Conservation (phyloP, 53 echinoderm and acorn worm species). For the Mesocentrotus franciscanus region DNA sequence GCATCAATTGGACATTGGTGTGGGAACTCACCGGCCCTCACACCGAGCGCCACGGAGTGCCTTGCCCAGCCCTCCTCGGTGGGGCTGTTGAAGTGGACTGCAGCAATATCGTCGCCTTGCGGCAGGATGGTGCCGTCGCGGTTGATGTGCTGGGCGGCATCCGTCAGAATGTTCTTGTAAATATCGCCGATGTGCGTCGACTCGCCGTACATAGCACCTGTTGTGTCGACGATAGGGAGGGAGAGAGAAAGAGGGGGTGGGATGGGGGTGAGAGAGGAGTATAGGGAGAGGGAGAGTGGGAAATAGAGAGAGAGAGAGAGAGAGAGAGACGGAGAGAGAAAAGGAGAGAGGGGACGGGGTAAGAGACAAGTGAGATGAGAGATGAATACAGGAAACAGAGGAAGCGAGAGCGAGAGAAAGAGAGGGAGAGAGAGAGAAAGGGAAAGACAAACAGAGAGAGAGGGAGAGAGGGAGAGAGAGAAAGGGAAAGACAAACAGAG, state of each 20-base stretch:
- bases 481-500: not conserved
- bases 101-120: conserved; percentile 50
- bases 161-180: conserved; percentile 86
- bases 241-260: not conserved
- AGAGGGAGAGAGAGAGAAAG: not conserved
- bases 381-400: not conserved
- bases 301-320: not conserved
- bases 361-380: not conserved
- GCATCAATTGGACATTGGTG: not conserved
- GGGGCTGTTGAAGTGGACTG: conserved; percentile 65
- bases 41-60: conserved; percentile 40
- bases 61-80: conserved; percentile 30
- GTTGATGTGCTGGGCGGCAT: conserved; percentile 85
- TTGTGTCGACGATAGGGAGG: not conserved
- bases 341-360: not conserved
- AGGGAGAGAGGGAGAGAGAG: not conserved
- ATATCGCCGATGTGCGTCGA: conserved; percentile 72
- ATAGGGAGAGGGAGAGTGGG: too few species aligned
- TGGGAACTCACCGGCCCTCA: conserved; percentile 35
- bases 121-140: conserved; percentile 59
- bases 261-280: not conserved
- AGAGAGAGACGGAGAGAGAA: not conserved
- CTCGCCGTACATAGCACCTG: conserved; percentile 85
- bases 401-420: not conserved
- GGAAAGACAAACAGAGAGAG: not conserved